Evolutionary conservation across 2,888 invertebrate genomes (phyloP), one percentile per base, ranked within the genome.

Genomic region (Biston stratarius): DNA sequence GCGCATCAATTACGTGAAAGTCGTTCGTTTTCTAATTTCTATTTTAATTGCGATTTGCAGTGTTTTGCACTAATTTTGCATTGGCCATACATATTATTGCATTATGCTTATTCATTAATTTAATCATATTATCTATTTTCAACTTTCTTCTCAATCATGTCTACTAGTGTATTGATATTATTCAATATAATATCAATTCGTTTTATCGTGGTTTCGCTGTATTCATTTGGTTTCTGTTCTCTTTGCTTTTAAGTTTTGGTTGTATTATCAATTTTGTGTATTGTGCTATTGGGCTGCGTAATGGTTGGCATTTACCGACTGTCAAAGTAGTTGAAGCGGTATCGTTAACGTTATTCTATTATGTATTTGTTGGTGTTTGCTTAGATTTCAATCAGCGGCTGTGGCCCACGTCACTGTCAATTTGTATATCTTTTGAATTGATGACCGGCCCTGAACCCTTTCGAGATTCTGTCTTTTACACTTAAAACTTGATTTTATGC

Each of bases 1-100:
- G 69, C 72, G 82, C 84, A 80, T 83, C 87, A 82, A 84, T 89
- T 86, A 86, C 83, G 83, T 82, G 89, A 90, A 90, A 88, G 86
- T 86, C 75, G 79, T 76, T 74, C 80, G 82, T 84, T 88, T 87
- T 85, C 86, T 85, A 83, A 83, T 89, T 89, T 87, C 87, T 84
- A 86, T 82, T 84, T 83, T 82, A 83, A 84, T 86, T 86, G 75
- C 78, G 70, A 75, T 77, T 71, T 76, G 64, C 65, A 60, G 69
- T 64, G 64, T 67, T 67, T 62, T 71, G 72, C 72, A 56, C 11
- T 36, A 42, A 55, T 55, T 48, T 64, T 59, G 59, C 61, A 67
- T 64, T n/a, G 51, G 11, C 33, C 12, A 44, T 15, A 2, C 15
- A 47, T 47, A 47, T 15, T 49, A 33, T 33, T 24, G 15, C 14